Evolutionary conservation across 2,888 invertebrate genomes (phyloP).

Genomic region (Meandrusa payeni): DNA sequence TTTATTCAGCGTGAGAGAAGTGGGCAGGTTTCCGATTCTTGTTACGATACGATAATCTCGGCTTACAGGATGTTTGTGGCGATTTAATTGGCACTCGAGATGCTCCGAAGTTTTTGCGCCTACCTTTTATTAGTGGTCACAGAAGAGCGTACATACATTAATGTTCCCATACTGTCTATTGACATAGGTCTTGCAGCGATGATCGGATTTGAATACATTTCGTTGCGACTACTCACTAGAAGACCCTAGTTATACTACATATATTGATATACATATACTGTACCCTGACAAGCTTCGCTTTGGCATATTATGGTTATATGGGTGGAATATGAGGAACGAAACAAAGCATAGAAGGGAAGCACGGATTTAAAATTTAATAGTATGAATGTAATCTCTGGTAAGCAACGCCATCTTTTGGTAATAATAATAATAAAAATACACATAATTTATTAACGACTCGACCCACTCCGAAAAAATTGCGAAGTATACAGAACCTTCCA

Average conservation of each 20-base stretch:
- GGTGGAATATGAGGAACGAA: too few species aligned
- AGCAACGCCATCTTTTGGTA: too few species aligned
- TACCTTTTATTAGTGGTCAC: conserved; percentile 58
- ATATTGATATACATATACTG: too few species aligned
- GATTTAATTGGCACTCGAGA: conserved; percentile 77
- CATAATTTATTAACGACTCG: too few species aligned
- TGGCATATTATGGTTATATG: too few species aligned
- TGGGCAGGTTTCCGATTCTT: conserved; percentile 70
- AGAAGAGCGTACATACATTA: conserved; percentile 48
- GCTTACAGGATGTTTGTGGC: conserved; percentile 75
- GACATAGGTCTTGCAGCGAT: conserved; percentile 13
- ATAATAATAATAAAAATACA: too few species aligned
- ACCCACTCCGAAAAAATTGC: too few species aligned
- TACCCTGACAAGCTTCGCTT: too few species aligned
- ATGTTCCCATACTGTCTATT: conserved; percentile 29
- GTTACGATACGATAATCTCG: conserved; percentile 77
- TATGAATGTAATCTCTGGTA: too few species aligned
- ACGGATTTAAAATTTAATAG: too few species aligned
- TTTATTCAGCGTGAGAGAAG: conserved; percentile 75
- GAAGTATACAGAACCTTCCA: too few species aligned
- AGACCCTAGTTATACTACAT: not conserved
- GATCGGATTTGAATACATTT: conserved; percentile 5
- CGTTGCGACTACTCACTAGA: not conserved
- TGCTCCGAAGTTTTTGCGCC: conserved; percentile 59
- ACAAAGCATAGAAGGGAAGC: too few species aligned